Base-by-base conservation (phyloP, 1,140 invertebrate genomes). In the Diorhabda elongata region DNA sequence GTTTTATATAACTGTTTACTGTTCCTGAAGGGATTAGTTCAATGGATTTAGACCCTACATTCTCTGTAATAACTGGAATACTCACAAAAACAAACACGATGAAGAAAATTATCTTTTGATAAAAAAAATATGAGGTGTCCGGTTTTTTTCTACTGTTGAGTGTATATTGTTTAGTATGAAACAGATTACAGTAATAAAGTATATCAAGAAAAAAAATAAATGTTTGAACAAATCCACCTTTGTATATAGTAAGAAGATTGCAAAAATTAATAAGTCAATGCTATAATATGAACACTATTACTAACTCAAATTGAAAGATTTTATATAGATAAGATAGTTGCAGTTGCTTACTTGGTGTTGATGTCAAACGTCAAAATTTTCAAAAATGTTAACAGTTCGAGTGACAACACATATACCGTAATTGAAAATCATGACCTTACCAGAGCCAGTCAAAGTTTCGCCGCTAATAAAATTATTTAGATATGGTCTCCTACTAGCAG, bases 391-490 rank as follows among this genome's bases (percentile, higher is more conserved):
- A 42, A 63, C 9, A 42, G 58, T 42, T 44, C 11, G 9, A 26
- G 45, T 44, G 4, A 44, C 43, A 9, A 63, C 3, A 6, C 11
- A 47, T 9, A 63, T 63, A 44, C 42, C 8, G 6, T 63, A 45
- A n/a, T 8, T 44, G 45, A 63, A 44, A 5, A 45, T 5, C 3
- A 63, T 63, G 61, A 2, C 61, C 9, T 42, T 63, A 44, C 61
- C 61, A 44, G 44, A 43, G 7, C 61, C 61, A 8, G 41, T 43
- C 41, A 63, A 63, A 45, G 61, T 63, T 44, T 63, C 61, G 2
- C 61, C 61, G 5, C 11, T 63, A 9, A 63, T 63, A 11, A 63
- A 43, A 44, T 63, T 63, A 8, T 63, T 63, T n/a, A 42, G 61
- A 63, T 63, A 63, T 43, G 45, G 42, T 6, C 45, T 63, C 61